Evolutionary conservation across 2,113 vertebrate genomes (phyloP).

Genomic region (Bothrops jararaca): DNA sequence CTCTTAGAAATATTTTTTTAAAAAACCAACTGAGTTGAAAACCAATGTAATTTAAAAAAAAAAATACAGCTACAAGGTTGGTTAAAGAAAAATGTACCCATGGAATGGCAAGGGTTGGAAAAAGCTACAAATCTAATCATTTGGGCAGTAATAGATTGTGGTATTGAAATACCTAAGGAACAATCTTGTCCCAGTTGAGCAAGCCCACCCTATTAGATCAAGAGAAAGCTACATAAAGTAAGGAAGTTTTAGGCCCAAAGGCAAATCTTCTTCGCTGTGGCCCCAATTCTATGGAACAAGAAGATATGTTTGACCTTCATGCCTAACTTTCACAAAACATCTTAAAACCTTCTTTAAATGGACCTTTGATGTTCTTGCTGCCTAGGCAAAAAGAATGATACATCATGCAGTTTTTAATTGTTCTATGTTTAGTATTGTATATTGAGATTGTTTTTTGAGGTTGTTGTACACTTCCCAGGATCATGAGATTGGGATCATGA

Average conservation of each 20-base stretch:
- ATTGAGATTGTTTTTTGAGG: neutral
- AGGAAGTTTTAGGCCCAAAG: neutral
- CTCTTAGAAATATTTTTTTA: neutral
- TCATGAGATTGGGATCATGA: neutral
- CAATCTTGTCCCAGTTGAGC: neutral
- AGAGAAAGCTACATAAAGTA: neutral
- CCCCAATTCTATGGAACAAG: neutral
- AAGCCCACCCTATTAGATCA: neutral
- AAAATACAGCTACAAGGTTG: neutral
- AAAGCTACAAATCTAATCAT: neutral
- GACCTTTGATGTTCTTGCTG: neutral
- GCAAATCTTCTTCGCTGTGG: neutral
- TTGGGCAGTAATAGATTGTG: neutral
- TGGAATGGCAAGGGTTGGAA: neutral
- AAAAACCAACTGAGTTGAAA: constrained; percentile 6
- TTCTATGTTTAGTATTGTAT: neutral
- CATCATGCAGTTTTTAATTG: neutral
- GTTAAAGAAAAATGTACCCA: neutral
- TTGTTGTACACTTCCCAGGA: neutral
- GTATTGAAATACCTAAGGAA: neutral
- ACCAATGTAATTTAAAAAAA: constrained; percentile 4
- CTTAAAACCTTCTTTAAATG: neutral
- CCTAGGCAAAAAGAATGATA: neutral
- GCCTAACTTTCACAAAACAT: neutral
- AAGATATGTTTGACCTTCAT: neutral